Conservation (phyloP, 2,888 invertebrate species). For the Loripinus fragilis region DNA sequence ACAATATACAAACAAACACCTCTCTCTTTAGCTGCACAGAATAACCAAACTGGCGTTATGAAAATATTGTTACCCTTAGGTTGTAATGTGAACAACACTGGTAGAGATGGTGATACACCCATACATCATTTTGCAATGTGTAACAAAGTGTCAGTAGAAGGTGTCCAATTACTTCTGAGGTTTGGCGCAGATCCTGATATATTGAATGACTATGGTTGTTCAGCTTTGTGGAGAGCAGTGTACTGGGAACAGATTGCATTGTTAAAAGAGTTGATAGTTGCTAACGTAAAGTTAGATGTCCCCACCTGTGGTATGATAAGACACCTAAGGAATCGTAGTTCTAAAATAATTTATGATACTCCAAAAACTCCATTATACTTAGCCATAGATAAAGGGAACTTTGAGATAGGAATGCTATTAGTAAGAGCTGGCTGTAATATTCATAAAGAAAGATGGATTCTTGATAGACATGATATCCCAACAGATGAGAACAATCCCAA, state of each 20-base stretch:
- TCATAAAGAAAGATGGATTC: constrained; percentile 62
- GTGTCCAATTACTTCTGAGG: constrained; percentile 59
- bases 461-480: constrained; percentile 42
- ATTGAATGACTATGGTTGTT: constrained; percentile 57
- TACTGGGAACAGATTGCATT: constrained; percentile 51
- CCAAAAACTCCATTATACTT: constrained; percentile 60
- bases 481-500: neutral
- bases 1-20: constrained; percentile 72
- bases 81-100: constrained; percentile 73
- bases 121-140: constrained; percentile 72
- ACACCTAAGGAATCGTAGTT: constrained; percentile 40
- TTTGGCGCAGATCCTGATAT: constrained; percentile 70
- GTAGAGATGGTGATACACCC: constrained; percentile 74
- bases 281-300: constrained; percentile 65
- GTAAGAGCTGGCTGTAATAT: constrained; percentile 65
- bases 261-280: constrained; percentile 61
- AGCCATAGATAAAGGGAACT: constrained; percentile 43
- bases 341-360: constrained; percentile 58
- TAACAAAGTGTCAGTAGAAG: constrained; percentile 51
- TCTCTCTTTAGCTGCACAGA: constrained; percentile 74
- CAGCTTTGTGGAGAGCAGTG: constrained; percentile 76
- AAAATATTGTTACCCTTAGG: constrained; percentile 62
- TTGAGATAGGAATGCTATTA: constrained; percentile 53
- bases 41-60: constrained; percentile 50
- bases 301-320: constrained; percentile 65